A percentile compares a stretch with the other conserved stretches of the same genome.
phyloP scores from a whole-genome alignment of 2,797 vertebrate genomes.

The Phrynocephalus forsythii region DNA sequence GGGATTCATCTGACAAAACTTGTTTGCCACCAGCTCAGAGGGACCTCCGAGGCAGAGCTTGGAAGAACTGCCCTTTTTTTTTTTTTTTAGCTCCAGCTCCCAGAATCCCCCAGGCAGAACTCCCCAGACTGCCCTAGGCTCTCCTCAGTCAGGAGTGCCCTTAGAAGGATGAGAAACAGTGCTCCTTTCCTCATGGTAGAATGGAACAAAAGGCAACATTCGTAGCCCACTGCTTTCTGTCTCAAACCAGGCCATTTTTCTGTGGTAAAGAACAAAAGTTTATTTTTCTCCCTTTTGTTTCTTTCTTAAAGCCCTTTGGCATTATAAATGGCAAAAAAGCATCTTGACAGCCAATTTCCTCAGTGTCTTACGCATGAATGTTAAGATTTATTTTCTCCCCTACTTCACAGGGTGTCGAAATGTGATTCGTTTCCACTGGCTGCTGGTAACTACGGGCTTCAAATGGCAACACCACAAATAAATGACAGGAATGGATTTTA shows the following conservation, averaged over 20 bases:
- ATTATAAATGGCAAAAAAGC: background rate
- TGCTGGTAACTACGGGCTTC: constrained; percentile 25
- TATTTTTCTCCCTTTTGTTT: constrained; percentile 16
- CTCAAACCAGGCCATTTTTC: constrained; percentile 38
- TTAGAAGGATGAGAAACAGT: background rate
- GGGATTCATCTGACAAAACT: background rate
- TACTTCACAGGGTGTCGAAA: background rate
- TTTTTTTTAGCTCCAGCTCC: background rate
- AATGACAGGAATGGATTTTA: background rate
- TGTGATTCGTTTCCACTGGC: constrained; percentile 3
- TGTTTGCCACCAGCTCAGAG: background rate
- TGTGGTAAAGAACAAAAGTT: background rate
- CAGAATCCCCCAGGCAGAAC: background rate
- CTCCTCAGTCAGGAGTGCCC: background rate
- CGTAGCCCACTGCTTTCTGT: background rate
- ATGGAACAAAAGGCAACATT: background rate
- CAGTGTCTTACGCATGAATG: constrained; percentile 11
- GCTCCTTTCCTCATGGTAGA: too few species aligned
- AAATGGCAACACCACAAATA: constrained; percentile 4
- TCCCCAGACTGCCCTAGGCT: background rate
- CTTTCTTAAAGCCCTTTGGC: constrained; percentile 17
- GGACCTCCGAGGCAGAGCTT: background rate
- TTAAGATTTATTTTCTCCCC: background rate
- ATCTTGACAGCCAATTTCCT: background rate
- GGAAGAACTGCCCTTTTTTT: background rate